Evolutionary conservation across 2,113 vertebrate species (phyloP).

Genomic region (Archilochus colubris): DNA sequence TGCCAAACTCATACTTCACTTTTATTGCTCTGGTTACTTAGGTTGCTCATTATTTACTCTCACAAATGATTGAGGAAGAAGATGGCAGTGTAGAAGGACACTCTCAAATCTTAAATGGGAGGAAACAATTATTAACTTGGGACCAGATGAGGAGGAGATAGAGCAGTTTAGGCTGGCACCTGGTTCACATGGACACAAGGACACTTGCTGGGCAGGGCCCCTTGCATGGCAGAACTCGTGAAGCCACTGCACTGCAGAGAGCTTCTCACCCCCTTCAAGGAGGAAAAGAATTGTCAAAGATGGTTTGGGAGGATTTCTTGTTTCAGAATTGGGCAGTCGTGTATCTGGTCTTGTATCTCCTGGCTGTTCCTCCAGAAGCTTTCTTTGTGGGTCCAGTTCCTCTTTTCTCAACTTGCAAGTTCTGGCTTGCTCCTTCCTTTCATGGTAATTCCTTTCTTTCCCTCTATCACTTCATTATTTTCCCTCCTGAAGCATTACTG

Average conservation of each 20-base stretch:
- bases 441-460: background rate
- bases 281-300: background rate
- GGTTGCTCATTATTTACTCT: slow-evolving; percentile 17
- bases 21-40: slow-evolving; percentile 34
- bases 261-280: background rate
- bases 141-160: background rate
- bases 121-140: slow-evolving; percentile 53
- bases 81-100: background rate
- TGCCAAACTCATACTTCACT: slow-evolving; percentile 3
- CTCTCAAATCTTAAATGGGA: background rate
- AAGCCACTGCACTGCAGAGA: background rate
- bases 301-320: background rate
- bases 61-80: slow-evolving; percentile 24
- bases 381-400: background rate
- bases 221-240: rapidly evolving
- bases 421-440: background rate
- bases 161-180: background rate
- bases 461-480: background rate
- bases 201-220: background rate
- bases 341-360: background rate
- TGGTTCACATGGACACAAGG: background rate
- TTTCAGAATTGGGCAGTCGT: background rate
- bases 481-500: background rate
- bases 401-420: background rate
- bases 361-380: background rate